Base-by-base conservation (phyloP, 2,888 invertebrate species). In the Pardosa pseudoannulata region DNA sequence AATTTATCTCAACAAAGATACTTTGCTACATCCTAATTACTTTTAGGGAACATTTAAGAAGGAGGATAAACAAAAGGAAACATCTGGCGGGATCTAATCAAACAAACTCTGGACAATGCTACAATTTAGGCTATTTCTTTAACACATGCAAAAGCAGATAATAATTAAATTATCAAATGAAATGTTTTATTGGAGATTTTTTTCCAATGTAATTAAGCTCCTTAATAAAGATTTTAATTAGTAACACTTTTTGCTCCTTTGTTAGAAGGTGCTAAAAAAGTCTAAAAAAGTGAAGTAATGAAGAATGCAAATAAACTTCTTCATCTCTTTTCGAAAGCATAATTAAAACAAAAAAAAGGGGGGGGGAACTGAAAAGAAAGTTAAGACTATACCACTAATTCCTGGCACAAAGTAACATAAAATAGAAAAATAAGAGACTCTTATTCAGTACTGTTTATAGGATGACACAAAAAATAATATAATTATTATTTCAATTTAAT, bases 141-240 rank as follows among this genome's bases (percentile, higher is more conserved):
- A 65, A 73, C 32, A 50, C 68, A 73, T 32, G 39, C 78, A 73
- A 65, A 78, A 78, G 78, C 46, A 65, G 74, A 86, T 71, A 70
- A 79, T 86, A 86, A 86, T 86, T 79, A 79, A 86, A 86, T 86
- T 86, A 86, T 79, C 74, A 79, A 86, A 79, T 79, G 74, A 86
- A 86, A 86, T 79, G 85, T 79, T 86, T 86, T 79, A 86, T 86
- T 67, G 68, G 39, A 62, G 28, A 41, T 75, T 76, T 82, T 82
- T 76, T 75, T 56, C 29, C 36, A 62, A 65, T 41, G 65, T 74
- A 86, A 86, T 79, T 79, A 86, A 79, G 79, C 74, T 74, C n/a
- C 74, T 86, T 86, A 86, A 86, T 86, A 79, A 86, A 86, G 85
- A 86, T 79, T 70, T 86, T 86, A 86, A 86, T 86, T 86, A 86